Base-by-base conservation (phyloP, 2,888 invertebrate species). In the Eulithis prunata region DNA sequence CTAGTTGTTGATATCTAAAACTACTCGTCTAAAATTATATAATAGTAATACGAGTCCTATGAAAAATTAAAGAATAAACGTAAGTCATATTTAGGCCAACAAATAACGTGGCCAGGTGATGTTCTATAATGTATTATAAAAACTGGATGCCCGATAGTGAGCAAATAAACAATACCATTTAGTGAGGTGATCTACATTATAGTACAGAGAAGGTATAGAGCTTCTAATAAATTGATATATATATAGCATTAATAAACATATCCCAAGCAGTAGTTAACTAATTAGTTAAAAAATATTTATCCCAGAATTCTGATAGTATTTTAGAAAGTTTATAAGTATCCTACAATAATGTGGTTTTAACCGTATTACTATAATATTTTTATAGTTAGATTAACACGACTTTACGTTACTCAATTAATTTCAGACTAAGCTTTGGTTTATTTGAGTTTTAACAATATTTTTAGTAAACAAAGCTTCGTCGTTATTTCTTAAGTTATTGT, bases 1-100 rank as follows among this genome's bases (percentile, higher is more conserved):
- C 92, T 92, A 92, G 92, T 87, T 81, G 82, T 88, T 89, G 87
- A 86, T 59, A 88, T 89, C 88, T 73, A 72, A 64, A 63, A 60
- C 68, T 73, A 71, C 59, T 62, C 62, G 36, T 66, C 86, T 87
- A 87, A 89, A 87, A 87, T 89, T 89, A 89, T 84, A 87, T 77
- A 78, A 56, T 56, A 64, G 54, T 56, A 65, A 55, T 67, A 69
- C 49, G 63, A 66, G 64, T 69, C 64, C 45, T 66, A 67, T 58
- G 45, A 57, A 55, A 65, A 63, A 64, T 21, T n/a, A 14, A 63
- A 7, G 58, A 60, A 56, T 62, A 53, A 32, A 13, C 55, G 56
- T 58, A 36, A 64, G 54, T 47, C 52, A 66, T 58, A 46, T 68
- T 66, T 63, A 72, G 67, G 71, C 69, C 71, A 71, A 67, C 64